Base-by-base conservation (phyloP, 2,888 invertebrate species). In the Rhorus exstirpatorius region DNA sequence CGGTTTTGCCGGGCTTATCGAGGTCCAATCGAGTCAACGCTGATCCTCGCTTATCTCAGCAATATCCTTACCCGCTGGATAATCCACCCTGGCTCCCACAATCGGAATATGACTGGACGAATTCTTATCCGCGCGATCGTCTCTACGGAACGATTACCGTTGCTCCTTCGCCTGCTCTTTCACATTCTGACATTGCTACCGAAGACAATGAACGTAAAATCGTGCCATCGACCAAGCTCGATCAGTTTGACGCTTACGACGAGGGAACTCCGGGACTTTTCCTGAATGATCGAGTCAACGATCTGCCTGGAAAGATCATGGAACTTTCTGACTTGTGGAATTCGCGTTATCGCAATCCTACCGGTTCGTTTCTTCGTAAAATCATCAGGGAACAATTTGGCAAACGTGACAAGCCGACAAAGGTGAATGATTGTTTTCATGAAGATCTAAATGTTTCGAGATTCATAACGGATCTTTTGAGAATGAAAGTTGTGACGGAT, bases 311-410 rank as follows among this genome's bases (percentile, higher is more conserved):
- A 26, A 78, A 78, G 8, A 21, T 74, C 4, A 65, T 82, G 58
- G 79, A 51, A 6, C 8, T 79, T 53, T 51, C 74, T 8, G 46
- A 82, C 12, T 61, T 79, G 49, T 82, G 82, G 82, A 65, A 65
- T 44, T 38, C 75, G 7, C 63, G 60, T 41, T 82, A 75, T 14
- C 49, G 79, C 14, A 65, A 65, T 26, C 70, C 75, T 17, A 12
- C 75, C n/a, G 65, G 19, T 12, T 58, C 70, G 63, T 38, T 65
- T 19, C 38, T 74, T 31, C 61, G 61, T 41, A 63, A 35, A 63
- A 31, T 63, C 12, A 35, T 26, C 14, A 49, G 7, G 8, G 46
- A 61, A 61, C 17, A 35, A 46, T 38, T 19, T 26, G 35, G 6
- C 65, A 10, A 61, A 44, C 26, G 44, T 8, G 60, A 61, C 38